A percentile compares a stretch with the other conserved stretches of the same genome.
Conservation (phyloP, 2,113 vertebrate genomes). For the Hirundichthys speculiger region DNA sequence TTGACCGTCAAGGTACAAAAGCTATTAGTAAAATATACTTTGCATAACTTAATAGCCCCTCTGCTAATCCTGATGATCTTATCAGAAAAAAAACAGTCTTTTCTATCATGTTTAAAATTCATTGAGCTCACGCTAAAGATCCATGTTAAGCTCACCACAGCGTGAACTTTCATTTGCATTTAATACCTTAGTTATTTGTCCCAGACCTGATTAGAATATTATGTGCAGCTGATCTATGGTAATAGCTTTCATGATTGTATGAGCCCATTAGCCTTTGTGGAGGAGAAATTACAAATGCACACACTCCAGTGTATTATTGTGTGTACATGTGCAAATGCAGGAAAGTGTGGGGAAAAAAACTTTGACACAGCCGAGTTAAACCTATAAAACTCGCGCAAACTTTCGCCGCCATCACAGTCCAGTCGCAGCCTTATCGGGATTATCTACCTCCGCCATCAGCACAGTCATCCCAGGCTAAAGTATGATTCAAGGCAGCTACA, state of each 20-base stretch:
- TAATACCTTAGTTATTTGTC: slow-evolving; percentile 51
- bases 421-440: slow-evolving; percentile 16
- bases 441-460: slow-evolving; percentile 37
- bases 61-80: slow-evolving; percentile 13
- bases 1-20: not conserved
- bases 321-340: not conserved
- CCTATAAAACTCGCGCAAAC: slow-evolving; percentile 14
- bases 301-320: not conserved
- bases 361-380: slow-evolving; percentile 15
- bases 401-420: not conserved
- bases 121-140: slow-evolving; percentile 29
- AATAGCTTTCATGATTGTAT: slow-evolving; percentile 48
- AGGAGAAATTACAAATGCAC: not conserved
- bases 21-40: not conserved
- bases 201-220: slow-evolving; percentile 38
- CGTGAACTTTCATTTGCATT: slow-evolving; percentile 59
- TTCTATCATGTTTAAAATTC: slow-evolving; percentile 7
- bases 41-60: not conserved
- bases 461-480: slow-evolving; percentile 37
- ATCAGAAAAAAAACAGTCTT: not conserved
- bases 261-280: slow-evolving; percentile 59
- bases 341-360: slow-evolving; percentile 17
- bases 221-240: slow-evolving; percentile 42
- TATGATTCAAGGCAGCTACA: slow-evolving; percentile 43
- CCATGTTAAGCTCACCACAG: slow-evolving; percentile 20